phyloP scores from a whole-genome alignment of 1,140 invertebrate species.

The Drosophila guanche region DNA sequence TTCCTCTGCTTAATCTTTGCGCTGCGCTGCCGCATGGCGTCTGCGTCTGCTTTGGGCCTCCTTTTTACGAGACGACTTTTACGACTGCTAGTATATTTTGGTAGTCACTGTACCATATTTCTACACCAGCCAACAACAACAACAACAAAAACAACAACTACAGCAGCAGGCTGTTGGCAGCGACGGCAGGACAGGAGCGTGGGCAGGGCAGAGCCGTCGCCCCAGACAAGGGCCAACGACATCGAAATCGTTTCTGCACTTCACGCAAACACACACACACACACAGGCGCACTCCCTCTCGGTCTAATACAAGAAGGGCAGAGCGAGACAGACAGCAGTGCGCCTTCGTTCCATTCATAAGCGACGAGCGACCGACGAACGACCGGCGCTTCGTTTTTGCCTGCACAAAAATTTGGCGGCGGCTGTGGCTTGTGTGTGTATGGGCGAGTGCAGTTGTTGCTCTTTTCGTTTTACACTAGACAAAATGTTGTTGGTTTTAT shows the following conservation, averaged over 20 bases:
- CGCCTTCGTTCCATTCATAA: constrained; percentile 54
- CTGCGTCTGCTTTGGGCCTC: constrained; percentile 37
- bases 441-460: constrained; percentile 15
- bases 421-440: constrained; percentile 11
- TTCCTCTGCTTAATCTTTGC: constrained; percentile 18
- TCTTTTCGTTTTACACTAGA: constrained; percentile 3
- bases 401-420: constrained; percentile 9
- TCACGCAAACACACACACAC: constrained; percentile 14
- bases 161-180: too few relatives aligned
- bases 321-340: constrained; percentile 27
- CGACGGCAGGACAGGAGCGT: too few relatives aligned
- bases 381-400: constrained; percentile 30
- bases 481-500: constrained; percentile 10
- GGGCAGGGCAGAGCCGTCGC: constrained; percentile 6
- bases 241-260: constrained; percentile 38
- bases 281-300: neutral
- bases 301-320: constrained; percentile 2
- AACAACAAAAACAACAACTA: constrained; percentile 43
- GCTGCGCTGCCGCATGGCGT: constrained; percentile 3
- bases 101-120: constrained; percentile 79
- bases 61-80: constrained; percentile 48
- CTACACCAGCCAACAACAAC: constrained; percentile 57
- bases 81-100: constrained; percentile 72
- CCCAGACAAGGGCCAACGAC: constrained; percentile 77
- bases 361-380: constrained; percentile 9